phyloP scores from a whole-genome alignment of 2,888 invertebrate genomes.

The Ormyrus pomaceus region DNA sequence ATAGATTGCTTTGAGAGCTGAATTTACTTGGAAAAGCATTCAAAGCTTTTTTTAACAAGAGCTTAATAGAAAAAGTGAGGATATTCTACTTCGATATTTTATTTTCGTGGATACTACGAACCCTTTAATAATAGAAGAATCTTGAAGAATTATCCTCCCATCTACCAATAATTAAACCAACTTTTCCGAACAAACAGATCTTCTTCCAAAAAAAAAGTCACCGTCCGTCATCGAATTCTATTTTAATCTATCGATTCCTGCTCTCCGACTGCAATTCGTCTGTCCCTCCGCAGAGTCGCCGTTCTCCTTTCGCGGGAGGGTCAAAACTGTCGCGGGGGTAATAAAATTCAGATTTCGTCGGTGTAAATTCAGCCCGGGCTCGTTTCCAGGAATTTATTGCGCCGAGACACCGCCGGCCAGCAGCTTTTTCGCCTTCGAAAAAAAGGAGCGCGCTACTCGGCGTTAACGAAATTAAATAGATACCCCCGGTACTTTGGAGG shows the following conservation, averaged over 20 bases:
- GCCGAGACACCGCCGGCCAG: conserved; percentile 13
- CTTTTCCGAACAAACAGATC: conserved; percentile 2
- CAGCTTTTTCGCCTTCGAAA: conserved; percentile 20
- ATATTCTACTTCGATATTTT: neutral
- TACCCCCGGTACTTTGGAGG: neutral
- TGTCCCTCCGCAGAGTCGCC: neutral
- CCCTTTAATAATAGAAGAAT: conserved; percentile 14
- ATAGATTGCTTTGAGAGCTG: too few relatives aligned
- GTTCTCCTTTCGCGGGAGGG: conserved; percentile 48
- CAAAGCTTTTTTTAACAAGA: conserved; percentile 5
- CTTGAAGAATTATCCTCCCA: conserved; percentile 13
- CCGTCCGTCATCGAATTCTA: too few relatives aligned
- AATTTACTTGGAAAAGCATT: neutral
- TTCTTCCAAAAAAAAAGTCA: neutral
- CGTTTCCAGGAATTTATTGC: conserved; percentile 62
- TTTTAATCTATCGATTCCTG: too few relatives aligned
- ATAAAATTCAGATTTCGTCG: conserved; percentile 65
- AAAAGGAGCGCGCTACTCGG: neutral
- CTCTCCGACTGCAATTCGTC: too few relatives aligned
- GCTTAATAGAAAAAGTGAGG: neutral
- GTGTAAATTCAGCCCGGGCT: conserved; percentile 52
- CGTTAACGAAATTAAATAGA: conserved; percentile 45
- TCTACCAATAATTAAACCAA: neutral
- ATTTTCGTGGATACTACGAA: neutral
- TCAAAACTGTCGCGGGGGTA: conserved; percentile 51